A percentile compares a stretch with the other conserved stretches of the same genome.
Evolutionary conservation across 2,113 vertebrate species (phyloP).

Genomic region (Hippocampus guttulatus): DNA sequence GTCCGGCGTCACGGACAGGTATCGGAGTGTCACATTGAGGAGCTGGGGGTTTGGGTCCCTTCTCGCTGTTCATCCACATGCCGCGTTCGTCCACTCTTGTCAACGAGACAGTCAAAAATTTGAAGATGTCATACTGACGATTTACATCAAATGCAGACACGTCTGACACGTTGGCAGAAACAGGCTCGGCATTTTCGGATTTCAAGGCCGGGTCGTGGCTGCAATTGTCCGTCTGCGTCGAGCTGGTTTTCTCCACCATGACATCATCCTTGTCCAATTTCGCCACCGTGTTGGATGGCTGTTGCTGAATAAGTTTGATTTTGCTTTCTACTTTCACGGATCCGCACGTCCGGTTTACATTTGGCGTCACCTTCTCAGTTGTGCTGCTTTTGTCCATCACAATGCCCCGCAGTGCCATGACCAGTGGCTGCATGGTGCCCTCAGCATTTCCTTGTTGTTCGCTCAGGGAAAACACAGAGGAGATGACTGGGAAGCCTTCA

Average conservation of each 20-base stretch:
- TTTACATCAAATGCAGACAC: constrained; percentile 18
- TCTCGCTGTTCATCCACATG: constrained; percentile 46
- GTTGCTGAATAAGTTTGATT: constrained; percentile 11
- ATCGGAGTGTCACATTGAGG: background rate
- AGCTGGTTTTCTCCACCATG: constrained; percentile 33
- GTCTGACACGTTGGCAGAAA: constrained; percentile 12
- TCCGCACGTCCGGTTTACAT: background rate
- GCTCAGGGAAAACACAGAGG: constrained; percentile 89
- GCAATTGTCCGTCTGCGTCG: background rate
- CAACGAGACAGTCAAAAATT: constrained; percentile 64
- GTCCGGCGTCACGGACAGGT: constrained; percentile 13
- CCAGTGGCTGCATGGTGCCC: constrained; percentile 61
- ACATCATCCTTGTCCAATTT: background rate
- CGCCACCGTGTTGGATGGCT: background rate
- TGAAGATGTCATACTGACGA: constrained; percentile 53
- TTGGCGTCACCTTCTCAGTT: background rate
- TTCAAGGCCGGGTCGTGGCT: background rate
- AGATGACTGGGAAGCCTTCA: constrained; percentile 84
- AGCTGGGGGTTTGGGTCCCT: constrained; percentile 34
- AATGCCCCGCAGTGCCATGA: constrained; percentile 70
- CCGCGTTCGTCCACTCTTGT: constrained; percentile 62
- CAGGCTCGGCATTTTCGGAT: background rate
- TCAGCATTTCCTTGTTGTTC: constrained; percentile 72
- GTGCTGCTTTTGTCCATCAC: constrained; percentile 52
- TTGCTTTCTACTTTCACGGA: constrained; percentile 38